Percentiles rank a stretch among this genome's conserved stretches.
Evolutionary conservation across 2,113 vertebrate genomes (phyloP).

Genomic region (Coptodon rendalli): DNA sequence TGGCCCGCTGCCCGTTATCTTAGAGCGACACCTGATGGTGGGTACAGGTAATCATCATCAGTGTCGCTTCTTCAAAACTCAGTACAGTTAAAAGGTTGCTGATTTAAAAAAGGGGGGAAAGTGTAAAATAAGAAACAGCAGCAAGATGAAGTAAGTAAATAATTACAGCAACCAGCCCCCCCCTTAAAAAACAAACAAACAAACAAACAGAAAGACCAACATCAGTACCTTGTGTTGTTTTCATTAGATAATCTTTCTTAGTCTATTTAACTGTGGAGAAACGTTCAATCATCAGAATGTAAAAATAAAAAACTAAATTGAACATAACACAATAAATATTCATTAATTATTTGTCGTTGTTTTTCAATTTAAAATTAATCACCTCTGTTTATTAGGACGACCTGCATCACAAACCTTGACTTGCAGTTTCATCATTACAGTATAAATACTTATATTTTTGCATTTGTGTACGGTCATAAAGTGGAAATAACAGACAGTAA

Average conservation of each 20-base stretch:
- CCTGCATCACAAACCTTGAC: not conserved
- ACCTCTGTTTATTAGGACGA: not conserved
- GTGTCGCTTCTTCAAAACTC: not conserved
- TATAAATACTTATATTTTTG: not conserved
- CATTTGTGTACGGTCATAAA: fast-evolving
- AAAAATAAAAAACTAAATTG: not conserved
- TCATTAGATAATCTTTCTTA: not conserved
- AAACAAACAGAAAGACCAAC: not conserved
- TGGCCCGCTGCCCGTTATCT: not conserved
- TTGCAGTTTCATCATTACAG: not conserved
- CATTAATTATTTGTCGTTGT: not conserved
- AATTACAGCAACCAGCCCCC: not conserved
- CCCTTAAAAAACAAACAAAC: not conserved
- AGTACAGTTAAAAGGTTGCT: not conserved
- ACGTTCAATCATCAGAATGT: not conserved
- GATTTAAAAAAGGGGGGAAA: fast-evolving
- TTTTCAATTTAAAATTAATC: not conserved
- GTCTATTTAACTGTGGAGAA: not conserved
- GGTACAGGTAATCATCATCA: not conserved
- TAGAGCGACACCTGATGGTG: slow-evolving; percentile 38
- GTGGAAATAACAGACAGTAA: fast-evolving
- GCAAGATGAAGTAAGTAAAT: not conserved
- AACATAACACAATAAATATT: not conserved
- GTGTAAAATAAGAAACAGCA: not conserved
- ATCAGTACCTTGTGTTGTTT: not conserved